A percentile compares a stretch with the other conserved stretches of the same genome.
Evolutionary conservation across 2,797 vertebrate species (phyloP).

Genomic region (Typhlichthys subterraneus): DNA sequence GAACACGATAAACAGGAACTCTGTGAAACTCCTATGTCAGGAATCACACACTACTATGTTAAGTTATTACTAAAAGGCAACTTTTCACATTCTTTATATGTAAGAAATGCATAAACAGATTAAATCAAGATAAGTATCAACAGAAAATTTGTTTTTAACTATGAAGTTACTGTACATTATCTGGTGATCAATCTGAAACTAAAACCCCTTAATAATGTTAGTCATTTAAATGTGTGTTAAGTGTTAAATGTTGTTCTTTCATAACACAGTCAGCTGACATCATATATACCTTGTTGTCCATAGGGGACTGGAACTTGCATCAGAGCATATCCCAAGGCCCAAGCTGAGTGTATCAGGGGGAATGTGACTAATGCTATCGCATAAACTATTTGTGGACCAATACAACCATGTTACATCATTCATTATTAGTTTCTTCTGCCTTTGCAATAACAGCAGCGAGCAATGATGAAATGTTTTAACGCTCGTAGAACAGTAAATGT

Average conservation of each 20-base stretch:
- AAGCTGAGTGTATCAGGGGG: slow-evolving; percentile 37
- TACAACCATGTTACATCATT: slow-evolving; percentile 44
- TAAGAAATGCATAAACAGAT: too few relatives aligned
- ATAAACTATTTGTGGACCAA: slow-evolving; percentile 34
- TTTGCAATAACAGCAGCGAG: background rate
- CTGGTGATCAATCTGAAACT: slow-evolving; percentile 21
- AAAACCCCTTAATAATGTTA: background rate
- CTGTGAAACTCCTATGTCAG: too few relatives aligned
- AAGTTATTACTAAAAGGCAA: too few relatives aligned
- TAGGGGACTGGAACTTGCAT: slow-evolving; percentile 62
- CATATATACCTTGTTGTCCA: slow-evolving; percentile 66
- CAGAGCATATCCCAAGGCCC: slow-evolving; percentile 57
- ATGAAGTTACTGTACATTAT: slow-evolving; percentile 14
- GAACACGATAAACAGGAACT: background rate
- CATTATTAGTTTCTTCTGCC: slow-evolving; percentile 39
- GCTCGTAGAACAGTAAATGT: too few relatives aligned
- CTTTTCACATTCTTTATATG: too few relatives aligned
- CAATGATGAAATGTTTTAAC: background rate
- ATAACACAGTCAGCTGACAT: slow-evolving; percentile 43
- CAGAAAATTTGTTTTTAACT: slow-evolving; percentile 19
- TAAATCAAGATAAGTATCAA: background rate
- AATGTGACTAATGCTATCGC: slow-evolving; percentile 37
- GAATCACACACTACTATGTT: too few relatives aligned
- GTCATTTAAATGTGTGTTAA: slow-evolving; percentile 12
- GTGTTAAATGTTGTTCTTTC: slow-evolving; percentile 29